Percentiles rank a stretch among this genome's conserved stretches.
These are phyloP conservation scores for Cryptocheilus praepositus DNA, from an alignment of 2,888 invertebrate species.

Conservation along the genomic window DNA sequence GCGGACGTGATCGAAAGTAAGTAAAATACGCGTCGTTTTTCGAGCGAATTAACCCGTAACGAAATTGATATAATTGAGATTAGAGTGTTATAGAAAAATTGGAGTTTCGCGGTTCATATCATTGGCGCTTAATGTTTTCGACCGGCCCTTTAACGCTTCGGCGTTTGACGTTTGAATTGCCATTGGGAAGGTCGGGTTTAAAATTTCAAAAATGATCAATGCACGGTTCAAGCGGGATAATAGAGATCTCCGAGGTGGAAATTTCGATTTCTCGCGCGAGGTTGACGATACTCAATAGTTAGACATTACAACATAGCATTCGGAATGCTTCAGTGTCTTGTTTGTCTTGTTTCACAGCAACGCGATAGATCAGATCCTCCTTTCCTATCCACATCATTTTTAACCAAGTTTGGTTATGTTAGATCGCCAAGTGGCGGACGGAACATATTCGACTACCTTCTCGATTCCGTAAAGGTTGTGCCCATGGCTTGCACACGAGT, in stretches of 20 bases:
- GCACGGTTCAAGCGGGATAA: constrained; percentile 71
- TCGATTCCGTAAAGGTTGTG: constrained; percentile 37
- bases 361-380: constrained; percentile 14
- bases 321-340: constrained; percentile 3
- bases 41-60: constrained; percentile 46
- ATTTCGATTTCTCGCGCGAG: constrained; percentile 40
- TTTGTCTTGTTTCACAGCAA: background rate
- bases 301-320: constrained; percentile 14
- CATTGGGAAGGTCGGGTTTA: constrained; percentile 63
- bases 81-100: constrained; percentile 28
- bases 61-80: background rate
- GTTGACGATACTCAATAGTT: constrained; percentile 3
- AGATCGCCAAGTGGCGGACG: constrained; percentile 45
- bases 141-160: constrained; percentile 5
- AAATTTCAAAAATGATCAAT: constrained; percentile 74
- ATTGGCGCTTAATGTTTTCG: too few relatives aligned
- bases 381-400: too few relatives aligned
- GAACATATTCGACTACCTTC: constrained; percentile 51
- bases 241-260: constrained; percentile 41
- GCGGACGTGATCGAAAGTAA: constrained; percentile 88
- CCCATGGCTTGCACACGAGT: background rate
- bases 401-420: constrained; percentile 68
- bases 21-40: constrained; percentile 77
- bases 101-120: constrained; percentile 10
- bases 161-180: constrained; percentile 58